Evolutionary conservation across 2,113 vertebrate species (phyloP).

Genomic region (Pseudorectes ferrugineus): DNA sequence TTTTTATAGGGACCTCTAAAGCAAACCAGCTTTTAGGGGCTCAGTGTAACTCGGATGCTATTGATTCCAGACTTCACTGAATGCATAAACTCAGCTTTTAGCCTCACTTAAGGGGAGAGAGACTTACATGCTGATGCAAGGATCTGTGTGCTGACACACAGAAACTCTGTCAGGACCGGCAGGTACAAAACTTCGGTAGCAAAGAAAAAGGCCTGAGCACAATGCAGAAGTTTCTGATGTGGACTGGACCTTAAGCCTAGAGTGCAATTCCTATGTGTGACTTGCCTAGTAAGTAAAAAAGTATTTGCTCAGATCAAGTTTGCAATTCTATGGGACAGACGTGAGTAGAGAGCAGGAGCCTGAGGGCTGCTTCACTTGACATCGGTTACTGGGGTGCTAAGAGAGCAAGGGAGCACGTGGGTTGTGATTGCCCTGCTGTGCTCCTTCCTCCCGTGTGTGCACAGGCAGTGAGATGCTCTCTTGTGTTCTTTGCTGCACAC

Average conservation of each 20-base stretch:
- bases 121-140: background rate
- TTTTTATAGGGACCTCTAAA: background rate
- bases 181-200: background rate
- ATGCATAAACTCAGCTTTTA: background rate
- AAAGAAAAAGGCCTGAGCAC: background rate
- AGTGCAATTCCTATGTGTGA: background rate
- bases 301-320: background rate
- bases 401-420: background rate
- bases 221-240: accelerated
- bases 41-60: background rate
- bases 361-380: background rate
- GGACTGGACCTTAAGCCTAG: background rate
- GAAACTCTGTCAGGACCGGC: background rate
- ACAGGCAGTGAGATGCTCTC: background rate
- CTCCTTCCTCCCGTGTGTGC: background rate
- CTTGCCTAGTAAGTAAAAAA: background rate
- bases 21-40: background rate
- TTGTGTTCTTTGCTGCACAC: background rate
- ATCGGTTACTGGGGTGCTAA: accelerated
- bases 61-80: background rate
- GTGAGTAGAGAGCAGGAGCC: background rate
- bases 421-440: accelerated
- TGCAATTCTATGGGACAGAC: background rate
- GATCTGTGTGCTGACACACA: background rate
- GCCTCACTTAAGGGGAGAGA: background rate